A percentile compares a stretch with the other conserved stretches of the same genome.
Conservation (phyloP, 2,888 invertebrate species). For the Orthosia gracilis region DNA sequence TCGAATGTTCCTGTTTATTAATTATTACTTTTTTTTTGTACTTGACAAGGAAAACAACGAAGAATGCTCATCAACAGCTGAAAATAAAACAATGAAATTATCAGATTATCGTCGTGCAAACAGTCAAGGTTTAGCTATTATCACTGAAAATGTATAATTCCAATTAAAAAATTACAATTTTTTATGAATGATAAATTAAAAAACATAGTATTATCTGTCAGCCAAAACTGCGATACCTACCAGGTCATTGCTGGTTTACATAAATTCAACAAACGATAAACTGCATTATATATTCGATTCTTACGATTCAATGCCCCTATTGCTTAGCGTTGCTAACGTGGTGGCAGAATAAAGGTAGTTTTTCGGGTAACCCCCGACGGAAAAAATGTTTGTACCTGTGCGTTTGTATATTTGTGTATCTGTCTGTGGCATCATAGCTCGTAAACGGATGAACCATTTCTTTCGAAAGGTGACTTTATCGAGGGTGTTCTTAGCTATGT, state of each 20-base stretch:
- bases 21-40: conserved; percentile 3
- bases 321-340: not conserved
- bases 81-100: not conserved
- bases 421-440: too few species aligned
- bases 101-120: not conserved
- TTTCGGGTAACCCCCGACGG: too few species aligned
- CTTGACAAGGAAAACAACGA: not conserved
- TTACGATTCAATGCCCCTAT: not conserved
- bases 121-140: not conserved
- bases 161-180: too few species aligned
- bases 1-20: conserved; percentile 24
- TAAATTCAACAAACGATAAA: not conserved
- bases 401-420: too few species aligned
- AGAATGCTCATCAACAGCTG: not conserved
- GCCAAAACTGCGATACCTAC: not conserved
- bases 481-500: too few species aligned
- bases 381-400: too few species aligned
- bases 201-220: not conserved
- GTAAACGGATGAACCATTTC: too few species aligned
- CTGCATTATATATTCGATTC: not conserved
- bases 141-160: too few species aligned
- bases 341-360: not conserved
- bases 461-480: too few species aligned
- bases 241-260: not conserved
- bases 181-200: not conserved